These are phyloP conservation scores for Sarcophilus harrisii DNA, from an alignment of 2,797 vertebrate species.

Conservation along the genomic window DNA sequence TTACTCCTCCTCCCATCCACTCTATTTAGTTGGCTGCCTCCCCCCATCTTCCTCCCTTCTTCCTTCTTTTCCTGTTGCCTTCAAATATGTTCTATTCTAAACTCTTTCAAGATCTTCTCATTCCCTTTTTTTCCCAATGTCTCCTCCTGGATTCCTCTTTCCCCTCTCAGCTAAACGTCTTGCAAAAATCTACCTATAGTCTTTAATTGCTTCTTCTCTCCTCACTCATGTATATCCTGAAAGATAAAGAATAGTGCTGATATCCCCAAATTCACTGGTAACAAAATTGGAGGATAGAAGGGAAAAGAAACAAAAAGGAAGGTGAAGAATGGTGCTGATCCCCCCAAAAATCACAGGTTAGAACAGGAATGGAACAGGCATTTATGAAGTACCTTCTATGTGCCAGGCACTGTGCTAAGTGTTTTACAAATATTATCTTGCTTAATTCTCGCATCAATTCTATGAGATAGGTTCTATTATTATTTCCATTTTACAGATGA, in stretches of 20 bases:
- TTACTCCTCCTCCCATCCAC: not conserved
- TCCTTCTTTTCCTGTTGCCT: not conserved
- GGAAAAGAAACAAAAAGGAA: not conserved
- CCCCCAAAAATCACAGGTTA: too few species aligned
- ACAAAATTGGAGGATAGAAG: not conserved
- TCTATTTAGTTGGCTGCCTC: not conserved
- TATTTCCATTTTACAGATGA: not conserved
- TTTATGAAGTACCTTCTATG: not conserved
- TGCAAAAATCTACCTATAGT: not conserved
- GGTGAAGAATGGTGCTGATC: too few species aligned
- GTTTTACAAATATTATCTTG: not conserved
- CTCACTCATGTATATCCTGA: not conserved
- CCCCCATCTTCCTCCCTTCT: not conserved
- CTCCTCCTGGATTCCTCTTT: not conserved
- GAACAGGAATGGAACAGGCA: not conserved
- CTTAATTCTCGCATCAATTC: not conserved
- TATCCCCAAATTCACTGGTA: not conserved
- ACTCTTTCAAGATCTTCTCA: not conserved
- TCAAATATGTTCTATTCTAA: not conserved
- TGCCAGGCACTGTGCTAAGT: not conserved
- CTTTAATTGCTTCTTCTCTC: not conserved
- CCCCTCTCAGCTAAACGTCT: not conserved
- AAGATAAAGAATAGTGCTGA: not conserved
- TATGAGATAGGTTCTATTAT: not conserved
- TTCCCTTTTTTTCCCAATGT: not conserved